A percentile compares a stretch with the other conserved stretches of the same genome.
These are phyloP conservation scores for Siniperca chuatsi DNA, from an alignment of 2,113 vertebrate genomes.

Conservation along the genomic window DNA sequence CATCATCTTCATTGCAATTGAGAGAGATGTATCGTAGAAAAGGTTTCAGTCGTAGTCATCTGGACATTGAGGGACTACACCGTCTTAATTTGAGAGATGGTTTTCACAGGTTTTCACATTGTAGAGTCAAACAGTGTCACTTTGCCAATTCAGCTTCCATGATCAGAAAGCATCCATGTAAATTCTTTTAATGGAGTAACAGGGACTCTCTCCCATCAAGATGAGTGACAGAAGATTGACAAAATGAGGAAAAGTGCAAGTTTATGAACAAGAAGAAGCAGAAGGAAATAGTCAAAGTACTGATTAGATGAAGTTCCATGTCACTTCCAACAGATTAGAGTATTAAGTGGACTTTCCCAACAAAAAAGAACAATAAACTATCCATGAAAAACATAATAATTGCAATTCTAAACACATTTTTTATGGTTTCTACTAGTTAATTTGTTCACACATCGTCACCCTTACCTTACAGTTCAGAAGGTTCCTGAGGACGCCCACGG, in stretches of 20 bases:
- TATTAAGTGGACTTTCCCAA: background rate
- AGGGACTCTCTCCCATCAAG: background rate
- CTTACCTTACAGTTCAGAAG: conserved; percentile 79
- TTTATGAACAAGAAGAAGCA: background rate
- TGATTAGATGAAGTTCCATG: background rate
- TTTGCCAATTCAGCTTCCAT: background rate
- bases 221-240: background rate
- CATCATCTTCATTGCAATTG: background rate
- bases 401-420: background rate
- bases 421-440: background rate
- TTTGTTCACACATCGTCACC: conserved; percentile 41
- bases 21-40: no score
- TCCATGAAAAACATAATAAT: background rate
- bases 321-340: background rate
- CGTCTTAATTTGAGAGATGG: no score
- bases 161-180: background rate
- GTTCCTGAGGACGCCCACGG: conserved; percentile 81
- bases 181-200: no score
- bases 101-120: background rate
- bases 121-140: background rate
- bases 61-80: no score
- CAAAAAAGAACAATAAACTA: background rate
- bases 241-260: background rate
- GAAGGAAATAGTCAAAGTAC: background rate
- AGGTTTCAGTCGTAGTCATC: no score